Evolutionary conservation across 2,888 invertebrate genomes (phyloP).

Genomic region (Escarpia spicata): DNA sequence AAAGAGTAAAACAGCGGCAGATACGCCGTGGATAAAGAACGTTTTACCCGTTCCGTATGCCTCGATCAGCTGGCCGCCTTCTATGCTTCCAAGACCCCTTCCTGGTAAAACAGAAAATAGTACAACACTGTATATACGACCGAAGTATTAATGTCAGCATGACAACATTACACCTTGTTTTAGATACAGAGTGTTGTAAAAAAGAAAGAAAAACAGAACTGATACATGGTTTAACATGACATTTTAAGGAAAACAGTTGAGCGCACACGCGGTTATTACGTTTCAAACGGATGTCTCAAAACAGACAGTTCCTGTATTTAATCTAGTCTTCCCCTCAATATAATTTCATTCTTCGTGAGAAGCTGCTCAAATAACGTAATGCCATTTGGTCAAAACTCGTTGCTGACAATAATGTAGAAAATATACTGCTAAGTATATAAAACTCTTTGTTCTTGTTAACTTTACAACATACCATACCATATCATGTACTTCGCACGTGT

Average conservation of each 20-base stretch:
- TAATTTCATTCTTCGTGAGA: too few relatives aligned
- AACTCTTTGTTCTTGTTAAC: too few relatives aligned
- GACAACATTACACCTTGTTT: not conserved
- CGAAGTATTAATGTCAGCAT: not conserved
- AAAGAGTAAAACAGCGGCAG: not conserved
- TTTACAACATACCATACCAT: too few relatives aligned
- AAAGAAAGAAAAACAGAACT: not conserved
- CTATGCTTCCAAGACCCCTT: constrained; percentile 6
- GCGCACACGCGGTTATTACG: too few relatives aligned
- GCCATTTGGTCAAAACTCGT: too few relatives aligned
- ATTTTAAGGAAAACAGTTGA: not conserved
- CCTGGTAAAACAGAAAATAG: not conserved
- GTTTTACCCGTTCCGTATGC: not conserved
- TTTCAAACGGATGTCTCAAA: too few relatives aligned
- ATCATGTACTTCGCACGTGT: too few relatives aligned
- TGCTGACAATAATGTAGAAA: too few relatives aligned
- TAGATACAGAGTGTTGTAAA: not conserved
- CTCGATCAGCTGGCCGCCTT: not conserved
- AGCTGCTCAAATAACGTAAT: too few relatives aligned
- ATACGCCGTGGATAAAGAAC: constrained; percentile 7
- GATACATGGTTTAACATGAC: not conserved
- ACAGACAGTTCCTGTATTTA: too few relatives aligned
- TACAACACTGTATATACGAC: not conserved
- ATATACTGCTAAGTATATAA: too few relatives aligned
- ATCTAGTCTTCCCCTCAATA: too few relatives aligned